Conservation (phyloP, 2,797 vertebrate species). For the Urosaurus nigricauda region DNA sequence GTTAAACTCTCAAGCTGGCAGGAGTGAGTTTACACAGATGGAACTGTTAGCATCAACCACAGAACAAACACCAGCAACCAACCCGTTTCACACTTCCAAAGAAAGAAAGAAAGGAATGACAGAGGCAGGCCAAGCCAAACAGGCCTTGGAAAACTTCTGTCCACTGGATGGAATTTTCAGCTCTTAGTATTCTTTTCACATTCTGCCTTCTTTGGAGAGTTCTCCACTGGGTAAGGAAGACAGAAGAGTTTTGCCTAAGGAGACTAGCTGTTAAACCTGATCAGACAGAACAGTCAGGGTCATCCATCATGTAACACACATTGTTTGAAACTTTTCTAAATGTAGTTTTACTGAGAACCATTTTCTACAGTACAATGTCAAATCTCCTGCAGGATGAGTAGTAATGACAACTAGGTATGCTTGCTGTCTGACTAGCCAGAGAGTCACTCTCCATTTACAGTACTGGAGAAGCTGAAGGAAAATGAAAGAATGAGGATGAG, state of each 20-base stretch:
- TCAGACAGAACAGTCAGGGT: slow-evolving; percentile 57
- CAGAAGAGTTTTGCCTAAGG: slow-evolving; percentile 52
- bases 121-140: slow-evolving; percentile 81
- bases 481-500: not conserved
- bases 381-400: slow-evolving; percentile 64
- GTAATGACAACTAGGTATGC: slow-evolving; percentile 25
- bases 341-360: slow-evolving; percentile 59
- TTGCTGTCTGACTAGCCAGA: not conserved
- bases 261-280: slow-evolving; percentile 64
- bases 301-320: slow-evolving; percentile 69
- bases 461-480: rapidly evolving
- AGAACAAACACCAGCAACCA: slow-evolving; percentile 96
- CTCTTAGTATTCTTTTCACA: slow-evolving; percentile 71
- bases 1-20: slow-evolving; percentile 85
- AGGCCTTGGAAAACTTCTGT: slow-evolving; percentile 79
- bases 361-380: slow-evolving; percentile 62
- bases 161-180: slow-evolving; percentile 77
- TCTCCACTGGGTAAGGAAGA: slow-evolving; percentile 67
- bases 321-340: slow-evolving; percentile 65
- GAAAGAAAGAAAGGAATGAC: slow-evolving; percentile 86
- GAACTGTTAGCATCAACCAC: slow-evolving; percentile 96
- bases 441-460: not conserved
- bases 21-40: slow-evolving; percentile 97
- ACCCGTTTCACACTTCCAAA: slow-evolving; percentile 98
- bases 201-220: slow-evolving; percentile 66